Evolutionary conservation across 2,797 vertebrate species (phyloP).

Genomic region (Alouatta caraya): DNA sequence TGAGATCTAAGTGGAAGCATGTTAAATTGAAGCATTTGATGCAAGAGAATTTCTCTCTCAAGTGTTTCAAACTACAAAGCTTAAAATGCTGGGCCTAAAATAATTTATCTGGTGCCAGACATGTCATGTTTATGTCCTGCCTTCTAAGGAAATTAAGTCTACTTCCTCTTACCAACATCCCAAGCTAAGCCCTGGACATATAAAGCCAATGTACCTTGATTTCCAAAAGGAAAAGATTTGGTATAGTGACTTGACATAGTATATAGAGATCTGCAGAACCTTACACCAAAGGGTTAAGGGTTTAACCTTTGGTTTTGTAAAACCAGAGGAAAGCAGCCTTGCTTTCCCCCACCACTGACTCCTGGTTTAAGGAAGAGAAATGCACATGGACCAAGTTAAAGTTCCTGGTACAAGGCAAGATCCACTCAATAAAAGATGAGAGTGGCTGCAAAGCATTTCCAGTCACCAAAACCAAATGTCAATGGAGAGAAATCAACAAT

Average conservation of each 20-base stretch:
- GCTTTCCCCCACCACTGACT: neutral
- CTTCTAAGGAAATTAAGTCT: slow-evolving; percentile 12
- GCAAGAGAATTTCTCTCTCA: slow-evolving; percentile 10
- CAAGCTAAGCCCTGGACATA: neutral
- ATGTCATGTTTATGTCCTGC: neutral
- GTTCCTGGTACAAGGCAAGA: slow-evolving; percentile 29
- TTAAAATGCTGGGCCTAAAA: neutral
- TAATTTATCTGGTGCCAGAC: neutral
- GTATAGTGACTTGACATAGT: neutral
- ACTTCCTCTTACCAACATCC: neutral
- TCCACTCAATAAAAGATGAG: neutral
- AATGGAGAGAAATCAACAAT: neutral
- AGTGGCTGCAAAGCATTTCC: neutral
- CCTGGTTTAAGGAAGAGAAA: slow-evolving; percentile 24
- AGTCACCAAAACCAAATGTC: neutral
- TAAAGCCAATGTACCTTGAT: neutral
- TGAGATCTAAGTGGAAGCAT: neutral
- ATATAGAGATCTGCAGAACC: slow-evolving; percentile 12
- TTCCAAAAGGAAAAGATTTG: slow-evolving; percentile 49
- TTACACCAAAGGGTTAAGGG: neutral
- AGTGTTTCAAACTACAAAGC: slow-evolving; percentile 42
- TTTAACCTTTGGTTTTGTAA: slow-evolving; percentile 10
- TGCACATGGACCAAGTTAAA: slow-evolving; percentile 15
- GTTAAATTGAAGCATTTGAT: neutral
- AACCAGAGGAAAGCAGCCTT: slow-evolving; percentile 13